A percentile compares a stretch with the other conserved stretches of the same genome.
phyloP scores from a whole-genome alignment of 1,140 invertebrate species.

The Lepidotrigona ventralis region DNA sequence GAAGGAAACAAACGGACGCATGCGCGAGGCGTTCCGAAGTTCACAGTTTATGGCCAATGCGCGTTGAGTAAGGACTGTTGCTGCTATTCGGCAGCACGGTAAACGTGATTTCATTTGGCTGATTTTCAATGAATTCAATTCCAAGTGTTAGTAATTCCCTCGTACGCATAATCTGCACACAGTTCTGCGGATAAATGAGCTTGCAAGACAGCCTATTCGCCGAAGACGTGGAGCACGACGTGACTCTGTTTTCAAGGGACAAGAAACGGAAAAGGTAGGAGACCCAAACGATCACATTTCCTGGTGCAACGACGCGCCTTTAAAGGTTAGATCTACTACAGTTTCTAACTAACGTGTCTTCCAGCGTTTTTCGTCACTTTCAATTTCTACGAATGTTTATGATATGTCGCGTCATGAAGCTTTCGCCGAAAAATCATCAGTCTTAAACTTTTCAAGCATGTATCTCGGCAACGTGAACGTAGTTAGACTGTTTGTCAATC shows the following conservation, averaged over 20 bases:
- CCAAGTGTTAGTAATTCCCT: not conserved
- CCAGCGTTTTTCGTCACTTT: slow-evolving; percentile 17
- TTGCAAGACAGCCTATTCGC: slow-evolving; percentile 72
- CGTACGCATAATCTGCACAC: not conserved
- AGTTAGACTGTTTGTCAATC: slow-evolving; percentile 19
- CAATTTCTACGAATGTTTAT: slow-evolving; percentile 15
- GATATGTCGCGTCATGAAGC: not conserved
- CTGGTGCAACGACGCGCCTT: slow-evolving; percentile 35
- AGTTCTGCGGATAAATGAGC: slow-evolving; percentile 70
- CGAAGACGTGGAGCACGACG: slow-evolving; percentile 75
- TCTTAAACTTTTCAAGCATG: not conserved
- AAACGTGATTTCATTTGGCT: not conserved
- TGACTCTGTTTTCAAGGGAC: slow-evolving; percentile 69
- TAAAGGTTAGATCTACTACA: slow-evolving; percentile 44
- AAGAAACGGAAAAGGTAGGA: slow-evolving; percentile 72
- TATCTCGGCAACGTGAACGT: not conserved
- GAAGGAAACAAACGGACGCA: not conserved
- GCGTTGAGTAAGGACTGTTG: slow-evolving; percentile 24
- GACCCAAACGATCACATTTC: slow-evolving; percentile 23
- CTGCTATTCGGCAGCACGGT: slow-evolving; percentile 28
- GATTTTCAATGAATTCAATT: slow-evolving; percentile 24
- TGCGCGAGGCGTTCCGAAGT: slow-evolving; percentile 14
- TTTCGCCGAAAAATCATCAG: slow-evolving; percentile 1
- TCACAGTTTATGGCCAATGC: slow-evolving; percentile 41
- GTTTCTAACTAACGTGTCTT: slow-evolving; percentile 7